These are phyloP conservation scores for Lithobates sylvaticus DNA, from an alignment of 2,797 vertebrate species.

Conservation along the genomic window DNA sequence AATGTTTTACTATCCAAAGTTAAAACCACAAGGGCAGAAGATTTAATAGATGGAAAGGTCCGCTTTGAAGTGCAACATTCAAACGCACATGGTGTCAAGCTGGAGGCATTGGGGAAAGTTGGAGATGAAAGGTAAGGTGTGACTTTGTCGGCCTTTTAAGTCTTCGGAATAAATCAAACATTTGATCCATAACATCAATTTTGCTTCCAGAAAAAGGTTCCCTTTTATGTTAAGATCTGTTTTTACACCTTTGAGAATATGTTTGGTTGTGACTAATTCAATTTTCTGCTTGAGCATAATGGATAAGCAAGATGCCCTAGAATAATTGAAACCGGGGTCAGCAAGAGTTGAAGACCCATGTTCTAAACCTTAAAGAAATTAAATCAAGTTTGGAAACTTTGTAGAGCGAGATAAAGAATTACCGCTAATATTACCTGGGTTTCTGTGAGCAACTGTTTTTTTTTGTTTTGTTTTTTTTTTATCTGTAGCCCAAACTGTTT, in stretches of 20 bases:
- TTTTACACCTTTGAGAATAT: constrained; percentile 72
- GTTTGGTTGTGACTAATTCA: constrained; percentile 85
- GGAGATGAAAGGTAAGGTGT: constrained; percentile 8
- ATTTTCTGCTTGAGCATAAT: constrained; percentile 80
- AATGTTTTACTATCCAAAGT: too few relatives aligned
- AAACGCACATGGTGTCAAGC: not conserved
- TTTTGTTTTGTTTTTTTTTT: too few relatives aligned
- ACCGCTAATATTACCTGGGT: not conserved
- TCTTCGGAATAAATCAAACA: constrained; percentile 58
- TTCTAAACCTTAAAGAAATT: not conserved
- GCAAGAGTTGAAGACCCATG: constrained; percentile 23
- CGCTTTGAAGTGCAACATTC: not conserved
- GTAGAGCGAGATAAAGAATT: not conserved
- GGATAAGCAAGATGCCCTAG: constrained; percentile 71
- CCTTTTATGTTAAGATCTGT: constrained; percentile 24
- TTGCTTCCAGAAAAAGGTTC: constrained; percentile 42
- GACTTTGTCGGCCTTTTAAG: constrained; percentile 24
- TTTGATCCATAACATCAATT: constrained; percentile 66
- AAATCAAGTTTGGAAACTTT: not conserved
- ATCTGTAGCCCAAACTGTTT: too few relatives aligned
- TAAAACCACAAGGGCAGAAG: too few relatives aligned
- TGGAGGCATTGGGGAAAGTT: not conserved
- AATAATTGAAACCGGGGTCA: constrained; percentile 69
- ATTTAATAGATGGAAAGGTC: too few relatives aligned
- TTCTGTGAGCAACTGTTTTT: not conserved